These are phyloP conservation scores for Etheostoma spectabile DNA, from an alignment of 2,113 vertebrate genomes.

Conservation along the genomic window DNA sequence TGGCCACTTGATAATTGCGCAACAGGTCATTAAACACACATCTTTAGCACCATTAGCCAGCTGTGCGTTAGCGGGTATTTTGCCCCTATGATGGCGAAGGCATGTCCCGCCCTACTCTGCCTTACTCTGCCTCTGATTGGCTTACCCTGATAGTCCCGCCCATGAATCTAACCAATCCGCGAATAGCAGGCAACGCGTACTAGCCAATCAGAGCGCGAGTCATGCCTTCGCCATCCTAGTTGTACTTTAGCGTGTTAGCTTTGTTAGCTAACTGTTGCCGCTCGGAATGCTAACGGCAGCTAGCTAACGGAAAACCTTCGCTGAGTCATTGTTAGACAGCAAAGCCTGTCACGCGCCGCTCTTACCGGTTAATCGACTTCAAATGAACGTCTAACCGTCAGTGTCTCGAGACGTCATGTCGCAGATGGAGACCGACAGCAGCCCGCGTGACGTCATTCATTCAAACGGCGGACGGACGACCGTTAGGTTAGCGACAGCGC, in stretches of 20 bases:
- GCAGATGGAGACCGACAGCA: conserved; percentile 37
- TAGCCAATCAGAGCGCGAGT: too few relatives aligned
- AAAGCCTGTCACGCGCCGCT: background rate
- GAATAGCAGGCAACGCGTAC: too few relatives aligned
- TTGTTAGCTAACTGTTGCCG: background rate
- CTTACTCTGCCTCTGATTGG: too few relatives aligned
- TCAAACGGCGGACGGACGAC: background rate
- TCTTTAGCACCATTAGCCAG: too few relatives aligned
- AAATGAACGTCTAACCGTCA: background rate
- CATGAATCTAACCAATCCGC: too few relatives aligned
- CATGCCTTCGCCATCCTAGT: too few relatives aligned
- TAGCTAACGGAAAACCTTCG: background rate
- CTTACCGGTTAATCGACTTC: conserved; percentile 4
- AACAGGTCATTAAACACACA: conserved; percentile 7
- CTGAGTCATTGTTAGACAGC: background rate
- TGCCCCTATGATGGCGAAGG: too few relatives aligned
- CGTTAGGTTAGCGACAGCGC: background rate
- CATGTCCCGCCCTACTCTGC: too few relatives aligned
- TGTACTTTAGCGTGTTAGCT: too few relatives aligned
- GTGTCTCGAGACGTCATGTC: conserved; percentile 37
- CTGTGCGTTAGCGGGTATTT: too few relatives aligned
- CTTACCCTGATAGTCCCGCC: too few relatives aligned
- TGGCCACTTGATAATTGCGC: background rate
- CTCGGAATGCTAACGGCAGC: conserved; percentile 4
- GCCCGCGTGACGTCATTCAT: conserved; percentile 67